These are phyloP conservation scores for Paramacrobiotus metropolitanus DNA, from an alignment of 1,140 invertebrate genomes.

Conservation along the genomic window DNA sequence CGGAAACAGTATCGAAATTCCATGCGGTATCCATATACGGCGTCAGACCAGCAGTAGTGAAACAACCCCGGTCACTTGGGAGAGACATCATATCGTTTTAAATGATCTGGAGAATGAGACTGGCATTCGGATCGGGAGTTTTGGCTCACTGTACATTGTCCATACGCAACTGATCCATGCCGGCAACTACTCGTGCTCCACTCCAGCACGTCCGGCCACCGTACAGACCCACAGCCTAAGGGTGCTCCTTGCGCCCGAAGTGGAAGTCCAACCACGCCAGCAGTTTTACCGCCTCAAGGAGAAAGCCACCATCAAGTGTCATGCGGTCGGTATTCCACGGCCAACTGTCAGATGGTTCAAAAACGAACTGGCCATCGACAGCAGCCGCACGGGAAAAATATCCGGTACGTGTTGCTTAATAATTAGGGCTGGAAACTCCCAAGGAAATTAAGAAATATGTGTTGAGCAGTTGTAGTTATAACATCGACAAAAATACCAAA, in stretches of 20 bases:
- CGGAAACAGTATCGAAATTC: slow-evolving; percentile 3
- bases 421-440: no score
- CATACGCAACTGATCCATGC: slow-evolving; percentile 46
- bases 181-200: slow-evolving; percentile 47
- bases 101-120: background rate
- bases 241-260: background rate
- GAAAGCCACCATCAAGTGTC: slow-evolving; percentile 18
- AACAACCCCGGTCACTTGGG: slow-evolving; percentile 4
- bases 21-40: background rate
- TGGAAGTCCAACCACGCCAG: background rate
- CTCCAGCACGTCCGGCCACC: background rate
- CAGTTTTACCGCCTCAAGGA: slow-evolving; percentile 13
- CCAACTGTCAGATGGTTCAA: slow-evolving; percentile 19
- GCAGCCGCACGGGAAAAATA: no score
- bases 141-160: slow-evolving; percentile 44
- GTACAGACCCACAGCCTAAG: background rate
- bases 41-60: background rate
- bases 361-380: slow-evolving; percentile 13
- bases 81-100: background rate
- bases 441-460: no score
- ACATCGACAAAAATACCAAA: no score
- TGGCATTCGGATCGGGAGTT: slow-evolving; percentile 15
- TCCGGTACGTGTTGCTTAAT: no score
- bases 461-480: no score
- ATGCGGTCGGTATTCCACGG: slow-evolving; percentile 20